These are phyloP conservation scores for Mnemiopsis leidyi DNA, from an alignment of 37 sponge, comb jelly and placozoan species.

Conservation along the genomic window DNA sequence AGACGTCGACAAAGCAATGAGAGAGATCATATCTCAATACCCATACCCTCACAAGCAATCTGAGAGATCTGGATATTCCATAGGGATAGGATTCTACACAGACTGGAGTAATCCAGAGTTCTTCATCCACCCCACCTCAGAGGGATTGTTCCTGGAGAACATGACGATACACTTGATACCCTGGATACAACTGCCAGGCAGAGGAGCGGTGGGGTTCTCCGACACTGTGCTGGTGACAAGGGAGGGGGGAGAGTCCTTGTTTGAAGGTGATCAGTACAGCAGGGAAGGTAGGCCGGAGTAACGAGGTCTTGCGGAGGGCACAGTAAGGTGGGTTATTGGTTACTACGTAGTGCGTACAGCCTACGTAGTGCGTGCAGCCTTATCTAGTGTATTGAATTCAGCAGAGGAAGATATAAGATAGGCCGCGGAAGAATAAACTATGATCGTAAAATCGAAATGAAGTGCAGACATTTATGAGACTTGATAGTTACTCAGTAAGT, in stretches of 20 bases:
- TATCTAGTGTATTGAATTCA: too few species aligned
- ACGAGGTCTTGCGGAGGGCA: too few species aligned
- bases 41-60: slow-evolving; percentile 37
- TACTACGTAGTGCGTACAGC: too few species aligned
- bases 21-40: slow-evolving; percentile 3
- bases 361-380: too few species aligned
- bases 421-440: too few species aligned
- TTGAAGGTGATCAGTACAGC: not conserved
- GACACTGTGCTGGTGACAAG: slow-evolving; percentile 27
- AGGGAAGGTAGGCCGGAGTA: not conserved
- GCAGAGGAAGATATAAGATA: too few species aligned
- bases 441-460: too few species aligned
- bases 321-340: too few species aligned
- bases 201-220: slow-evolving; percentile 10
- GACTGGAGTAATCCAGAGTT: not conserved
- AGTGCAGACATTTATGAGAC: too few species aligned
- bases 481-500: too few species aligned
- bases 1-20: slow-evolving; percentile 1
- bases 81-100: slow-evolving; percentile 57
- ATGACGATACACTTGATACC: slow-evolving; percentile 35
- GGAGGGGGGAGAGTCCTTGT: not conserved
- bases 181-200: slow-evolving; percentile 24
- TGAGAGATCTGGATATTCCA: not conserved
- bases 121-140: slow-evolving; percentile 23
- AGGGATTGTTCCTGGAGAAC: not conserved